Conservation (phyloP, 2,888 invertebrate species). For the Agonopterix subpropinquella region DNA sequence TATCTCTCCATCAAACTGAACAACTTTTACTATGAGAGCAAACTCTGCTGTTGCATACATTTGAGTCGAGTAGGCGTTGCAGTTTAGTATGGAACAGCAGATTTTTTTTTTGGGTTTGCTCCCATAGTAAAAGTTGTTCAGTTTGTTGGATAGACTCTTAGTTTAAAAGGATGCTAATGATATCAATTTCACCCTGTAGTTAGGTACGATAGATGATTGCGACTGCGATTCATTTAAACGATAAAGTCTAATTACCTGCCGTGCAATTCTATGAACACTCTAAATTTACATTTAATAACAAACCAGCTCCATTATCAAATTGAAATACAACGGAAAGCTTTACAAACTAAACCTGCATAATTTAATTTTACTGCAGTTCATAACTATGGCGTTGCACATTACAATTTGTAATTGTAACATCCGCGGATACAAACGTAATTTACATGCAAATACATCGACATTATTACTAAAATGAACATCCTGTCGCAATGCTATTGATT, state of each 20-base stretch:
- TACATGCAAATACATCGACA: slow-evolving; percentile 68
- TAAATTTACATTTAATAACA: background rate
- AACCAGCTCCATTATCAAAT: slow-evolving; percentile 8
- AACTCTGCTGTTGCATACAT: too few species aligned
- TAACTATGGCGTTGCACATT: slow-evolving; percentile 51
- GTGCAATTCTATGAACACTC: background rate
- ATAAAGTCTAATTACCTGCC: background rate
- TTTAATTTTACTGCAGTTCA: slow-evolving; percentile 38
- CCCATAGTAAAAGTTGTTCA: too few species aligned
- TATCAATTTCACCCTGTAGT: too few species aligned
- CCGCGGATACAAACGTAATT: slow-evolving; percentile 62
- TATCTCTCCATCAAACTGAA: too few species aligned
- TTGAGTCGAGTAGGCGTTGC: too few species aligned
- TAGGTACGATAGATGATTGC: too few species aligned
- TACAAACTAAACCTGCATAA: slow-evolving; percentile 19
- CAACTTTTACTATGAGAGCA: too few species aligned
- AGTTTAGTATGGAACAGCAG: too few species aligned
- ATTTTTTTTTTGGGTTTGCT: too few species aligned
- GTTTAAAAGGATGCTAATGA: too few species aligned
- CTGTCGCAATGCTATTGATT: slow-evolving; percentile 65
- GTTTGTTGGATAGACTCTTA: too few species aligned
- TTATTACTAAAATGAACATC: slow-evolving; percentile 71
- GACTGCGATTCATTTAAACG: too few species aligned
- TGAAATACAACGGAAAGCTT: slow-evolving; percentile 22
- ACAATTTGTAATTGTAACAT: slow-evolving; percentile 63